A percentile compares a stretch with the other conserved stretches of the same genome.
Evolutionary conservation across 1,140 invertebrate species (phyloP).

Genomic region (Pachyrhynchus sulphureomaculatus): DNA sequence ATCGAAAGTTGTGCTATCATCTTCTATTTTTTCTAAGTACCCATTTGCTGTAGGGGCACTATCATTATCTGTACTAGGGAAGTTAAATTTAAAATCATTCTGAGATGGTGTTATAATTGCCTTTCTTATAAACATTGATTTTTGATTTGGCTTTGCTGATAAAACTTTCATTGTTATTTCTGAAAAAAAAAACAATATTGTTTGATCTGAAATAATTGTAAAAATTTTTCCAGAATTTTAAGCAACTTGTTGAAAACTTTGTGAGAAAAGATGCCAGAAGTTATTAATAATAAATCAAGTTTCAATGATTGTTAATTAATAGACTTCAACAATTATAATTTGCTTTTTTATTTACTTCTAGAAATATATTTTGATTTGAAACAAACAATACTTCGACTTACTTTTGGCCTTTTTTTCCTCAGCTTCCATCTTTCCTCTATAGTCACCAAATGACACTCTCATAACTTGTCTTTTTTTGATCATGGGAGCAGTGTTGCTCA

Average conservation of each 20-base stretch:
- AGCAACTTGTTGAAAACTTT: no score
- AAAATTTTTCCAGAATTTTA: no score
- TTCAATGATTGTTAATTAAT: no score
- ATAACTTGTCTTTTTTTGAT: slow-evolving; percentile 73
- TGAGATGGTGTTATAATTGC: slow-evolving; percentile 40
- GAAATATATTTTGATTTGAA: no score
- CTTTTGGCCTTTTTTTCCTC: slow-evolving; percentile 67
- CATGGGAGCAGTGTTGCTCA: slow-evolving; percentile 64
- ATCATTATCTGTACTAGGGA: slow-evolving; percentile 36
- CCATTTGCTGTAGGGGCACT: slow-evolving; percentile 2
- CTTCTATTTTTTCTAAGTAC: background rate
- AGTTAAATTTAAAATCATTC: slow-evolving; percentile 53
- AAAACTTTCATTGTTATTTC: slow-evolving; percentile 52
- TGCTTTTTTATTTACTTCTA: no score
- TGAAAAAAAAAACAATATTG: slow-evolving; percentile 23
- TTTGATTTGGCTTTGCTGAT: slow-evolving; percentile 48
- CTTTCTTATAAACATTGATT: slow-evolving; percentile 61
- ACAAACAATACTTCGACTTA: no score
- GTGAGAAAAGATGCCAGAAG: no score
- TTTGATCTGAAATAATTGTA: background rate
- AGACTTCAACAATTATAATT: no score
- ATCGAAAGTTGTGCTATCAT: background rate
- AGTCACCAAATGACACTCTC: slow-evolving; percentile 72
- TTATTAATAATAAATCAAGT: no score
- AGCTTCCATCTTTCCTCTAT: slow-evolving; percentile 70